Base-by-base conservation (phyloP, 2,113 vertebrate species). In the Danio rerio region DNA sequence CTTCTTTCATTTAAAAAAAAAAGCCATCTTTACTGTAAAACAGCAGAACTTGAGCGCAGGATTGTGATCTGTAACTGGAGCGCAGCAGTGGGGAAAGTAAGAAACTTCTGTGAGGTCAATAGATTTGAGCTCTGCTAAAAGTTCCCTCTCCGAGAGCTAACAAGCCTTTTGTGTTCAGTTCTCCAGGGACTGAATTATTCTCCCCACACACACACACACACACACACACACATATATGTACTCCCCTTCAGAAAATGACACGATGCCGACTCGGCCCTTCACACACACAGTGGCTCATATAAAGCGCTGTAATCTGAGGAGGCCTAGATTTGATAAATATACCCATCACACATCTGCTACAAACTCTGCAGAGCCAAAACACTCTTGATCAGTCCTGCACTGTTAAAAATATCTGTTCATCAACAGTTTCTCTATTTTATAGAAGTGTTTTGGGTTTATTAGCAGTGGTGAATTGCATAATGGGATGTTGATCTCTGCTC, bases 281-380 rank as follows among this genome's bases (percentile, higher is more conserved):
- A 52, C 66, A 63, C 66, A 63, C 66, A 56, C 55, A n/a, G 8
- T 40, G 12, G 47, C 45, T 82, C 71, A 58, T 49, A 45, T 63
- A 42, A 65, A 82, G 42, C 49, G 1, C n/a, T 56, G 49, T 75
- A 56, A 75, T 68, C 47, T 82, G 12, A 75, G 71, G 7, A 75
- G 21, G 61, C 47, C 69, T 81, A 10, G 59, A 45, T 81, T 74
- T 68, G 59, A 75, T 82, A 66, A 82, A 82, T 82, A 76, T 66
- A 49, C 42, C 71, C n/a, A n/a, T n/a, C n/a, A n/a, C n/a, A n/a
- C n/a, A n/a, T n/a, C 71, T 42, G 43, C 40, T 1, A 10, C 53
- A 59, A 70, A 59, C 52, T 58, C 52, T 31, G 18, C 12, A 72
- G 53, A 71, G 42, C 43, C 20, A 16, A 10, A 16, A 18, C 43